phyloP scores from a whole-genome alignment of 2,113 vertebrate species.

The Lophius piscatorius region DNA sequence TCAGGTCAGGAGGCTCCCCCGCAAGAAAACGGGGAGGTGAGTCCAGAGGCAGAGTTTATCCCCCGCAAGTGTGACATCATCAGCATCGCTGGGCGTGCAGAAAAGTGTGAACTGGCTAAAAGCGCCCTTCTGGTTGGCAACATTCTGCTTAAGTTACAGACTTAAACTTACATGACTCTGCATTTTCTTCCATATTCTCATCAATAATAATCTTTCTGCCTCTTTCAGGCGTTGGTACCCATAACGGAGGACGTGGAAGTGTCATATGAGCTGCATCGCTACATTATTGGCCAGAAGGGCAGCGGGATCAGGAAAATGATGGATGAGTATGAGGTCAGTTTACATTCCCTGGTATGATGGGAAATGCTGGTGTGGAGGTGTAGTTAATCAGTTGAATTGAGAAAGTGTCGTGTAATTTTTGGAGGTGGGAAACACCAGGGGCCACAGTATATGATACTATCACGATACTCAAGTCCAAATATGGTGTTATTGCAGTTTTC shows the following conservation, averaged over 20 bases:
- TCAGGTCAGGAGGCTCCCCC: slow-evolving; percentile 75
- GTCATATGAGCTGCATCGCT: slow-evolving; percentile 84
- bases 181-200: too few species aligned
- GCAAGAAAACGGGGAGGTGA: slow-evolving; percentile 79
- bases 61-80: slow-evolving; percentile 84
- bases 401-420: too few species aligned
- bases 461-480: too few species aligned
- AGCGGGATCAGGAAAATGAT: slow-evolving; percentile 87
- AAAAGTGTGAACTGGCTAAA: slow-evolving; percentile 82
- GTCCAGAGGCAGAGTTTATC: slow-evolving; percentile 72
- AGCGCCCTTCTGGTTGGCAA: slow-evolving; percentile 78
- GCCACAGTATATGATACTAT: too few species aligned
- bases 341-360: background rate
- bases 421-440: too few species aligned
- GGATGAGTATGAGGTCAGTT: slow-evolving; percentile 84
- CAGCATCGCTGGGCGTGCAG: slow-evolving; percentile 76
- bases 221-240: slow-evolving; percentile 84
- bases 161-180: too few species aligned
- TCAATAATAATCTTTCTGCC: too few species aligned
- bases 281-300: slow-evolving; percentile 87
- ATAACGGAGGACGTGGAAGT: slow-evolving; percentile 82
- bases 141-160: background rate
- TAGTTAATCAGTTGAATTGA: too few species aligned
- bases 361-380: too few species aligned
- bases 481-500: too few species aligned